phyloP scores from a whole-genome alignment of 2,888 invertebrate genomes.

The Dynastes maya region DNA sequence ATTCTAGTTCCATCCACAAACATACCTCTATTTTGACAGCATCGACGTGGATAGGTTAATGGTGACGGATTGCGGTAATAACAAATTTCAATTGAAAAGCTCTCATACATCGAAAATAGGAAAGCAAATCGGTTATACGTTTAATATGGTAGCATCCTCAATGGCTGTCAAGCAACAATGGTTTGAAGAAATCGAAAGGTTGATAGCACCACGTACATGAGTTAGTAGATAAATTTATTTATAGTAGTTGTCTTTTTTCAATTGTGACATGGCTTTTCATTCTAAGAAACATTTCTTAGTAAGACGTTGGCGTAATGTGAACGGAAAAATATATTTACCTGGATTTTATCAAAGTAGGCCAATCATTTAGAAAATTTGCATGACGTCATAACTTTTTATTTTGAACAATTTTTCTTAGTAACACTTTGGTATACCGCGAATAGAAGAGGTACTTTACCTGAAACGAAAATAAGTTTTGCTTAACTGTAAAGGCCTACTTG shows the following conservation, averaged over 20 bases:
- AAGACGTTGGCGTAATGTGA: too few relatives aligned
- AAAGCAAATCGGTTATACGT: background rate
- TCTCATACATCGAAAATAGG: background rate
- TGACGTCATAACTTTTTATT: too few relatives aligned
- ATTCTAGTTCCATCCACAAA: constrained; percentile 61
- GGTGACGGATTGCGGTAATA: constrained; percentile 55
- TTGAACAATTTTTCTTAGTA: too few relatives aligned
- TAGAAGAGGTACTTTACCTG: too few relatives aligned
- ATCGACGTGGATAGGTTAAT: constrained; percentile 61
- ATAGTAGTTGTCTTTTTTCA: background rate
- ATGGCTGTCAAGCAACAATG: background rate
- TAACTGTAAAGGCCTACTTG: too few relatives aligned
- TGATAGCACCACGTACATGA: background rate
- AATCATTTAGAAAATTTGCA: too few relatives aligned
- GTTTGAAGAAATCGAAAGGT: background rate
- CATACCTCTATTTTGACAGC: constrained; percentile 62
- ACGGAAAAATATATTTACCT: too few relatives aligned
- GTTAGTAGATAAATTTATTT: background rate
- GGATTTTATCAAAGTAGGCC: too few relatives aligned
- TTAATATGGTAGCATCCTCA: background rate
- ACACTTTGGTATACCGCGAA: too few relatives aligned
- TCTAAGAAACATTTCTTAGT: too few relatives aligned
- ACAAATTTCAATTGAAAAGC: constrained; percentile 35
- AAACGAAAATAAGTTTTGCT: too few relatives aligned
- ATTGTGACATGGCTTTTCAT: too few relatives aligned